phyloP scores from a whole-genome alignment of 2,113 vertebrate genomes.

The Amblyornis subalaris region DNA sequence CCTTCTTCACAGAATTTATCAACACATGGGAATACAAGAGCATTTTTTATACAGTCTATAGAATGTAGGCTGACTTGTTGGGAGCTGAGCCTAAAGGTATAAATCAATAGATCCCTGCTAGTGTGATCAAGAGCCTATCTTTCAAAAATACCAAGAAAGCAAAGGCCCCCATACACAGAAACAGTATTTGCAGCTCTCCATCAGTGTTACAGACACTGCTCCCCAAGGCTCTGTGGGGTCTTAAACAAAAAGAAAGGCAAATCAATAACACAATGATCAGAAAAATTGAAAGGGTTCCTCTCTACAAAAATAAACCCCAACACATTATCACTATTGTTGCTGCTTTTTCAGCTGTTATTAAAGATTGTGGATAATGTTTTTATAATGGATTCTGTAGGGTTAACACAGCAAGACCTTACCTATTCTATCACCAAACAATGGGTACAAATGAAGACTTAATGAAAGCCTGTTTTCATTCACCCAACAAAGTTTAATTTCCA shows the following conservation, averaged over 20 bases:
- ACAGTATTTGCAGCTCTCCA: constrained; percentile 23
- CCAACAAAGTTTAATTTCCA: not conserved
- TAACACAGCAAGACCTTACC: not conserved
- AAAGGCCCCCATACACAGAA: not conserved
- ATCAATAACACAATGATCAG: constrained; percentile 54
- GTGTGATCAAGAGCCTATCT: constrained; percentile 36
- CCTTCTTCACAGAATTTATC: constrained; percentile 14
- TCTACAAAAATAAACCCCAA: not conserved
- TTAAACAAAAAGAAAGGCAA: constrained; percentile 53
- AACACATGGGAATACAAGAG: not conserved
- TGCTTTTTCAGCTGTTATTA: not conserved
- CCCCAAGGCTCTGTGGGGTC: constrained; percentile 20
- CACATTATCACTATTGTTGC: not conserved
- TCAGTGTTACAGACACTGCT: constrained; percentile 36
- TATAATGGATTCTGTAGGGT: not conserved
- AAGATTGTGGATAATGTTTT: not conserved
- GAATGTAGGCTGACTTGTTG: constrained; percentile 19
- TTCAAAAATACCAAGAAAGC: constrained; percentile 43
- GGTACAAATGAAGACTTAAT: not conserved
- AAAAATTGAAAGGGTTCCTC: constrained; percentile 38
- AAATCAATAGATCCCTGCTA: constrained; percentile 60
- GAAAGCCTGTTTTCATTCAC: not conserved
- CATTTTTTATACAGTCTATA: not conserved
- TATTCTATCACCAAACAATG: not conserved
- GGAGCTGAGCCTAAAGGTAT: constrained; percentile 36